Percentiles rank a stretch among this genome's conserved stretches.
phyloP scores from a whole-genome alignment of 2,888 invertebrate genomes.

The Ashinkailepas kermadecensis region DNA sequence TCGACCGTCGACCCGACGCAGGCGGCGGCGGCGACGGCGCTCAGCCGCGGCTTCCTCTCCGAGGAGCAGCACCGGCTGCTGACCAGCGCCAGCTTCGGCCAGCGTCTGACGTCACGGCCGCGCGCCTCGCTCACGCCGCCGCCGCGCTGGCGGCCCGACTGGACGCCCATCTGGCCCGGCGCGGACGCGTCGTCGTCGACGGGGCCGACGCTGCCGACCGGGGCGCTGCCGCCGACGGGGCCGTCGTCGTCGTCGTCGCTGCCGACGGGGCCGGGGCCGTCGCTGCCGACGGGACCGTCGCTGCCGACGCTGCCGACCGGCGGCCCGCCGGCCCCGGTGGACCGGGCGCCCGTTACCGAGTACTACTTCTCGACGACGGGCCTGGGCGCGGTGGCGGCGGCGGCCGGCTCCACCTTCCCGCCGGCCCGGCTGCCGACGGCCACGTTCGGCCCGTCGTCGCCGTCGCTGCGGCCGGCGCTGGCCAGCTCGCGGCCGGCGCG shows the following conservation, averaged over 20 bases:
- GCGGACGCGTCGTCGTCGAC: neutral
- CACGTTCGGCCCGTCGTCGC: neutral
- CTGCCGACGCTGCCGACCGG: neutral
- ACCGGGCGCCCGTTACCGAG: slow-evolving; percentile 1
- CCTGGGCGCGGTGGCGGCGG: neutral
- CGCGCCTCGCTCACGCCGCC: neutral
- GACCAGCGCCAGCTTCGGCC: slow-evolving; percentile 10
- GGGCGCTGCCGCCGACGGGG: neutral
- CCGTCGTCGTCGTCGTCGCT: neutral
- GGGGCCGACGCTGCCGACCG: neutral
- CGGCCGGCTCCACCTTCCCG: neutral
- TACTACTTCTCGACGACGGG: slow-evolving; percentile 11
- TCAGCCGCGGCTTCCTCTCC: neutral
- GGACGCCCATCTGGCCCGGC: slow-evolving; percentile 16
- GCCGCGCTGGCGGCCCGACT: neutral
- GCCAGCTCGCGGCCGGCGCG: neutral
- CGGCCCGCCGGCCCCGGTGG: neutral
- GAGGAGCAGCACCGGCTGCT: slow-evolving; percentile 13
- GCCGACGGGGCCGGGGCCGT: neutral
- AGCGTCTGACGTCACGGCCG: neutral
- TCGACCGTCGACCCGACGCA: neutral
- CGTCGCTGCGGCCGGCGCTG: neutral
- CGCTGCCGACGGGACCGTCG: neutral
- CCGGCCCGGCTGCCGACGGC: slow-evolving; percentile 5
- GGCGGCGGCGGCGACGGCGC: neutral